Evolutionary conservation across 2,888 invertebrate genomes (phyloP), one percentile per base, ranked within the genome.

Genomic region (Lithosia quadra): DNA sequence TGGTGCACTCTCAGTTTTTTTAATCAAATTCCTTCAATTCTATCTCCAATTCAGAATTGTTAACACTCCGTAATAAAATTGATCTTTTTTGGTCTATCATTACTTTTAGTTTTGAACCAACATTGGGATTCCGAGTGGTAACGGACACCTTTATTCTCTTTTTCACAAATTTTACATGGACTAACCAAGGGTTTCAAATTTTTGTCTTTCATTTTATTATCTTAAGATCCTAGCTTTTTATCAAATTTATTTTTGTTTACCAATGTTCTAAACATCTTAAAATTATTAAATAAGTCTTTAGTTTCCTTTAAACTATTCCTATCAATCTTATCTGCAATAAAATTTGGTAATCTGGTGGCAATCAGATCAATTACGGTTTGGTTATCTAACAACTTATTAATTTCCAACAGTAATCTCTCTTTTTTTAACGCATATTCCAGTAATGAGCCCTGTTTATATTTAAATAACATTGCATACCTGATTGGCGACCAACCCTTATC

Each of bases 391-490:
- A n/a, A n/a, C n/a, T n/a, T n/a, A 66, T 66, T 28, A 66, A 74
- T 61, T 21, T 75, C 72, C 36, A 73, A 39, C 39, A 66, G 24
- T 3, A 65, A 18, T 49, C 33, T 59, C n/a, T 65, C 59, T 65
- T 78, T 80, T 60, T 76, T 78, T 49, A 73, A 22, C 0, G 77
- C 77, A 74, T 78, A 78, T 0, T 80, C 75, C 3, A 56, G 56
- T 36, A 57, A 28, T 1, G 65, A 49, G 8, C 58, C 65, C 15
- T 18, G 18, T 60, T 24, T 53, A 56, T 77, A 80, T 72, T 75
- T 80, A 75, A 75, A 78, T 13, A n/a, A 10, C 15, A 77, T 34
- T 55, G 78, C 79, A 72, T 79, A 79, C 65, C 72, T 77, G 3
- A 77, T 61, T 1, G 75, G 75, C 10, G 77, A 72, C 76, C 78